Base-by-base conservation (phyloP, 64 coral and sea anemone genomes). In the Montipora foliosa region DNA sequence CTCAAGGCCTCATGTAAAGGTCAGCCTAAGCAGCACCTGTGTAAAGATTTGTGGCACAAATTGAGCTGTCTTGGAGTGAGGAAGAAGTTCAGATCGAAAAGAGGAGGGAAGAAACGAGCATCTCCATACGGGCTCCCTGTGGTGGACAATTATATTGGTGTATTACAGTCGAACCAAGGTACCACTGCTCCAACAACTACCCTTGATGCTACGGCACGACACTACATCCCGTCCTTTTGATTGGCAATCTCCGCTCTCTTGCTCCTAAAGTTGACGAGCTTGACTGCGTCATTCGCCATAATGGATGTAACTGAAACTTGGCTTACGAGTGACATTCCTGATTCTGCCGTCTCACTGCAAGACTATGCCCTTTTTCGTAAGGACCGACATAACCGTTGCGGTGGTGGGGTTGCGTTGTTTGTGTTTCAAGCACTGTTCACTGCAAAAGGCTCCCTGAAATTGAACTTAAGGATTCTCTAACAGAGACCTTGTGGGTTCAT, bases 221-320 rank as follows among this genome's bases (percentile, higher is more conserved):
- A 74, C 71, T 74, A 47, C 78, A 50, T 80, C 48, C 78, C 78
- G 47, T 17, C 16, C 78, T 29, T 50, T 50, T 80, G 48, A 88
- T 74, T 13, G 16, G 59, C 21, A 87, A 87, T 44, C 59, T 87
- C 46, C 66, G 84, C 67, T 87, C 86, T 67, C 53, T 88, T 44
- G n/a, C 15, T 57, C 75, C 75, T 12, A 90, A 90, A 74, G 55
- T 90, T 12, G 87, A 89, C 52, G 73, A 77, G 50, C 44, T 87
- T 20, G 22, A 87, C 14, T 67, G 10, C 52, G 44, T 87, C 45
- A 44, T 87, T 66, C 12, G 67, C 5, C 73, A 57, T 24, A 89
- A 78, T 51, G 88, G 49, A 7, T 80, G 66, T 91, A 3, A 91
- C 77, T 7, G 89, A 91, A 81, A 91, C 89, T 10, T 91, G 89